Evolutionary conservation across 2,113 vertebrate genomes (phyloP).

Genomic region (Urocitellus parryii): DNA sequence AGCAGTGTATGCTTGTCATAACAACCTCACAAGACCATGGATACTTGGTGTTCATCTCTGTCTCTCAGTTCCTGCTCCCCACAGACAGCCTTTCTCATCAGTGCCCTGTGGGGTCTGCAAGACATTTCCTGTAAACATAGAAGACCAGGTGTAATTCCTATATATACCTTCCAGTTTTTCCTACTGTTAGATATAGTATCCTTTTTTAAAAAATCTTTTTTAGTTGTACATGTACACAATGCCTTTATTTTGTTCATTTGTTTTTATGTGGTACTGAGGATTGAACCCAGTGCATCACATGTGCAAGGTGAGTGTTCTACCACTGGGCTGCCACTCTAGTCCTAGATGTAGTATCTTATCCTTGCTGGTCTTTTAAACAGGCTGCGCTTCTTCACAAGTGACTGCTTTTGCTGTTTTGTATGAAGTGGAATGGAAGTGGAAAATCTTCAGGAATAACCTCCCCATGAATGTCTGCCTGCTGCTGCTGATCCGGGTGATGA

Average conservation of each 20-base stretch:
- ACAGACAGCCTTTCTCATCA: background rate
- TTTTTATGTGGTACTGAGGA: no score
- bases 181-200: background rate
- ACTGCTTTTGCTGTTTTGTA: background rate
- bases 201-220: no score
- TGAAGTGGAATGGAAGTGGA: background rate
- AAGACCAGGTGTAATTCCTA: background rate
- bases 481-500: background rate
- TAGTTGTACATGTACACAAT: no score
- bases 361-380: background rate
- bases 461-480: background rate
- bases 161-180: rapidly evolving
- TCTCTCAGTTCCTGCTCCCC: background rate
- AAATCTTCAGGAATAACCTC: background rate
- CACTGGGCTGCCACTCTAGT: no score
- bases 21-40: background rate
- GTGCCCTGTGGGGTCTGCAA: background rate
- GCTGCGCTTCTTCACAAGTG: background rate
- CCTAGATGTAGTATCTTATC: background rate
- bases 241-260: no score
- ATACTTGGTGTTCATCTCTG: background rate
- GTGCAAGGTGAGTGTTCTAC: no score
- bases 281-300: no score
- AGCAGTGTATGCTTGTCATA: background rate
- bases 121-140: background rate